Percentiles rank a stretch among this genome's conserved stretches.
These are phyloP conservation scores for Pseudococcus jackbeardsleyi DNA, from an alignment of 2,888 invertebrate genomes.

Conservation along the genomic window DNA sequence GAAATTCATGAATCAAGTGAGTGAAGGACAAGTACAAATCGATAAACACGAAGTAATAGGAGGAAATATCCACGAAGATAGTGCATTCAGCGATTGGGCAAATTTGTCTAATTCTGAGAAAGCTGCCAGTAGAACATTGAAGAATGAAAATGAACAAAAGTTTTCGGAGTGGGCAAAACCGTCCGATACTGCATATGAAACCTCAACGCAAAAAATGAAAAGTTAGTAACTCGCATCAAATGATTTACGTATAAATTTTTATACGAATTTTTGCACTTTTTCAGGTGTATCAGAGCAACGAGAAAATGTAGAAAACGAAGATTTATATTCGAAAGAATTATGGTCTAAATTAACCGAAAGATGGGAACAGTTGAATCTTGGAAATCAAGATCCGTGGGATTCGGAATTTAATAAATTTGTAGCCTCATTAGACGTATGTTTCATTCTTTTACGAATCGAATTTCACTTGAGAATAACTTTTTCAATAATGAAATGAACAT, in stretches of 20 bases:
- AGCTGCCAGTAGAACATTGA: not conserved
- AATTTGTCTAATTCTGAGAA: not conserved
- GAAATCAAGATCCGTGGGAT: conserved; percentile 70
- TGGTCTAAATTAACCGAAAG: conserved; percentile 81
- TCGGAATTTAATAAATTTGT: conserved; percentile 63
- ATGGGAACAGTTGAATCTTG: conserved; percentile 82
- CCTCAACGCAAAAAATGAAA: not conserved
- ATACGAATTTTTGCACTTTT: not conserved
- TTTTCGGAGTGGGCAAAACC: conserved; percentile 55
- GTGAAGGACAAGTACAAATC: conserved; percentile 77
- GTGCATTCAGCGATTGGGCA: conserved; percentile 48
- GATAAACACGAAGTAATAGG: conserved; percentile 69
- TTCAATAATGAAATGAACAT: not conserved
- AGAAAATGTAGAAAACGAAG: conserved; percentile 53
- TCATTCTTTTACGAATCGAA: not conserved
- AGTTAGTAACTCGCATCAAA: not conserved
- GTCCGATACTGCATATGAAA: not conserved
- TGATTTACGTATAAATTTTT: not conserved
- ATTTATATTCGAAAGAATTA: conserved; percentile 71
- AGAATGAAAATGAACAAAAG: conserved; percentile 13
- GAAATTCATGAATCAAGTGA: conserved; percentile 85
- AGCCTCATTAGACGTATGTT: conserved; percentile 52
- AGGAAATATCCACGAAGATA: not conserved
- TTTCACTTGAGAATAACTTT: not conserved
- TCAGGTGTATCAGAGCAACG: not conserved